Base-by-base conservation (phyloP, 2,113 vertebrate species). In the Spea multiplicata region DNA sequence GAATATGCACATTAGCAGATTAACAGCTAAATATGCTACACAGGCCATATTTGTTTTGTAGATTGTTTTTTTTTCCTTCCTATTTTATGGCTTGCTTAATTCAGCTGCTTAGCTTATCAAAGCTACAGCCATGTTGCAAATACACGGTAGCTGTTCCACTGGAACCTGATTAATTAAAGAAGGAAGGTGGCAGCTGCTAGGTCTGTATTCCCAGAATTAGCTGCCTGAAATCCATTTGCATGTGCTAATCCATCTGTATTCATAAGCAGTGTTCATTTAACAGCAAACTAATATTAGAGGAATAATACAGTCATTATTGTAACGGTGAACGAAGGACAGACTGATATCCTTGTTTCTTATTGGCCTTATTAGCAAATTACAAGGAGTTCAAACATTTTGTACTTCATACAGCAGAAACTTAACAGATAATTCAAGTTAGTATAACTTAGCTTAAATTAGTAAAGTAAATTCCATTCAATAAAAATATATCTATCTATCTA, bases 101-200 rank as follows among this genome's bases (percentile, higher is more conserved):
- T 78, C 68, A 66, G 48, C 69, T 72, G 76, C 76, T 65, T 78
- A 78, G 68, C 47, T 72, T 78, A 78, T 72, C 76, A 78, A 78
- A 78, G 76, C 71, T 61, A 66, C 76, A 46, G 69, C 76, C 59
- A 71, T 72, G 67, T 71, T 71, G n/a, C 69, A 72, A 72, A 71
- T 65, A 64, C 69, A 72, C 59, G 45, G 74, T 69, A 72, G 69
- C 57, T 78, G 76, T 71, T 78, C 69, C 76, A 71, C 69, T 72
- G 76, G 76, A 71, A 78, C 76, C 62, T 71, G 69, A 70, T 65
- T 72, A 78, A 78, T 72, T 72, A 78, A 78, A 66, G 61, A 72
- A 72, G 44, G 17, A 78, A 52, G 74, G 74, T 76, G 74, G 74
- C 74, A 76, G 74, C 74, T 76, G 74, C 68, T 76, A 76, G 30